Evolutionary conservation across 2,888 invertebrate species (phyloP).

Genomic region (Habroteleia sp.): DNA sequence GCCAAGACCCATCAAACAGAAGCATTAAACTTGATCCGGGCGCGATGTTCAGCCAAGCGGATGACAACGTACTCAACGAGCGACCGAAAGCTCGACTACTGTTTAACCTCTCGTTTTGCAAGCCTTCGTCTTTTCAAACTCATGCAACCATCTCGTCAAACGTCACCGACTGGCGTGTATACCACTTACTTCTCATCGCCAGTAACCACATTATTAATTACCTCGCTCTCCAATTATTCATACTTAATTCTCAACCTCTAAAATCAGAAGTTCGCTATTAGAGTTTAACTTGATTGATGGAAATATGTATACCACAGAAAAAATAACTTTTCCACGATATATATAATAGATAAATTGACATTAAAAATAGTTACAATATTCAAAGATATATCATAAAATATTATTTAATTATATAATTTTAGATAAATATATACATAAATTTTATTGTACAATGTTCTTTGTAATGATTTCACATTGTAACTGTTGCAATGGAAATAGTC

Average conservation of each 20-base stretch:
- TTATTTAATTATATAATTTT: no score
- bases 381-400: no score
- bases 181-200: constrained; percentile 30
- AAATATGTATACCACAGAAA: background rate
- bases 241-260: constrained; percentile 18
- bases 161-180: constrained; percentile 36
- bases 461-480: no score
- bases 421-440: no score
- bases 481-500: no score
- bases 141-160: constrained; percentile 56
- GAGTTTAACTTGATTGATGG: constrained; percentile 48
- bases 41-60: constrained; percentile 80
- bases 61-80: constrained; percentile 80
- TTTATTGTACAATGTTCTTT: no score
- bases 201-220: constrained; percentile 54
- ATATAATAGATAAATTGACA: background rate
- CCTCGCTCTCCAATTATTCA: constrained; percentile 17
- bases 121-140: constrained; percentile 49
- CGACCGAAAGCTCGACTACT: constrained; percentile 61
- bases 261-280: constrained; percentile 42
- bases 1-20: constrained; percentile 76
- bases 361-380: constrained; percentile 1
- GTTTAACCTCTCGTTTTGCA: constrained; percentile 57
- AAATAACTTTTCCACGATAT: background rate
- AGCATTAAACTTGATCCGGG: constrained; percentile 80